Evolutionary conservation across 2,797 vertebrate genomes (phyloP), one percentile per base, ranked within the genome.

Genomic region (Pangasius larnaudii): DNA sequence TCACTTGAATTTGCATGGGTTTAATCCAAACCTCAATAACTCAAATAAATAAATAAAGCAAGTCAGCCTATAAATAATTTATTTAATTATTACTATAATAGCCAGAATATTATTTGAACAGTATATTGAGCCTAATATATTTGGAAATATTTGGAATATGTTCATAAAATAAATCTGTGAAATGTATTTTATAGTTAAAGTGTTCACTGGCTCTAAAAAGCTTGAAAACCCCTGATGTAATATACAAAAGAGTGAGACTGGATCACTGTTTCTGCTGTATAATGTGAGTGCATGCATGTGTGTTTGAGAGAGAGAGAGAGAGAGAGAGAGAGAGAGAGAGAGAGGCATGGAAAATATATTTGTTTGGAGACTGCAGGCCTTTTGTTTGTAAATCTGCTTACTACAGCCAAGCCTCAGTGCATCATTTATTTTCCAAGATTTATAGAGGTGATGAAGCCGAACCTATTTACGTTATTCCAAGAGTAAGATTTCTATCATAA

Each of bases 341-440:
- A 27, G 18, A 46, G 30, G 22, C 65, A 61, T 65, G 79, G 5
- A 61, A 27, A 30, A 59, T 49, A 49, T 53, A 53, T 81, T 53
- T 87, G 27, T 53, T 24, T 85, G 63, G 18, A 86, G 16, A 88
- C 19, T 67, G 56, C 81, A 74, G 84, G 86, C 61, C 42, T 53
- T 74, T 86, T 93, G 91, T 95, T 92, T 94, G 91, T 92, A 93
- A 89, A 93, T 81, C 84, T 30, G 80, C 42, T 88, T 72, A 80
- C 27, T 51, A 30, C 74, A 51, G 74, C 78, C 80, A 81, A 79
- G 59, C 61, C 63, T 88, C n/a, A 65, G 84, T 88, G 69, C 67
- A 19, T 67, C 86, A 80, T 93, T 92, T 93, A 90, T 93, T 92
- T 90, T 91, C 92, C 85, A 59, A 89, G 65, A 88, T 91, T 94